Conservation (phyloP, 1,140 invertebrate species). For the Drosophila virilis region DNA sequence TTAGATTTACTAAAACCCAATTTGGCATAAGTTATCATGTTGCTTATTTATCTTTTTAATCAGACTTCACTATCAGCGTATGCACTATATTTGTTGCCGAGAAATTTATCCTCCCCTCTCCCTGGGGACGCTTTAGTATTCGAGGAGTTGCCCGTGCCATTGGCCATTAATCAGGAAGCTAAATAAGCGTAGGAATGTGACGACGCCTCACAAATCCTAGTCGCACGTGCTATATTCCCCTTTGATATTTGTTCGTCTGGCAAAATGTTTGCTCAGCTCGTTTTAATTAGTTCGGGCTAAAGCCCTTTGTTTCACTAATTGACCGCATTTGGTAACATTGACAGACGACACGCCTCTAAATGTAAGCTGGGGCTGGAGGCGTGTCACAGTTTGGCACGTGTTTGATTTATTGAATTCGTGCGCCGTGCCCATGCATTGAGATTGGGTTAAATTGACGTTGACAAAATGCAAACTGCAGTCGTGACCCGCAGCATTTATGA, state of each 20-base stretch:
- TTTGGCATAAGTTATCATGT: background rate
- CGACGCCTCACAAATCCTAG: conserved; percentile 65
- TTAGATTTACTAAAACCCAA: background rate
- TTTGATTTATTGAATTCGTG: conserved; percentile 68
- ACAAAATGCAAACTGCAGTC: conserved; percentile 39
- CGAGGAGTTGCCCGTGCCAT: background rate
- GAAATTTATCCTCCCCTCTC: too few relatives aligned
- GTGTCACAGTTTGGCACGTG: conserved; percentile 40
- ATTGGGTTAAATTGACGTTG: conserved; percentile 14
- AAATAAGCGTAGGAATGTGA: conserved; percentile 58
- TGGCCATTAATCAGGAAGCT: conserved; percentile 62
- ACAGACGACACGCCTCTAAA: conserved; percentile 2
- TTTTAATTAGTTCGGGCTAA: conserved; percentile 71
- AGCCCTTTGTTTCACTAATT: conserved; percentile 70
- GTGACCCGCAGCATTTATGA: conserved; percentile 13
- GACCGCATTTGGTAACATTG: conserved; percentile 56
- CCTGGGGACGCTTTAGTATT: background rate
- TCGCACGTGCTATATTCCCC: conserved; percentile 58
- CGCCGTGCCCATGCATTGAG: conserved; percentile 35
- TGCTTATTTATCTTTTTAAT: background rate
- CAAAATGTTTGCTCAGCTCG: conserved; percentile 65
- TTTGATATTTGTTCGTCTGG: conserved; percentile 4
- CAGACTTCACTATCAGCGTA: too few relatives aligned
- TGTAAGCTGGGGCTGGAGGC: background rate
- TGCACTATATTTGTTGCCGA: too few relatives aligned